Evolutionary conservation across 2,888 invertebrate species (phyloP).

Genomic region (Papilio elwesi): DNA sequence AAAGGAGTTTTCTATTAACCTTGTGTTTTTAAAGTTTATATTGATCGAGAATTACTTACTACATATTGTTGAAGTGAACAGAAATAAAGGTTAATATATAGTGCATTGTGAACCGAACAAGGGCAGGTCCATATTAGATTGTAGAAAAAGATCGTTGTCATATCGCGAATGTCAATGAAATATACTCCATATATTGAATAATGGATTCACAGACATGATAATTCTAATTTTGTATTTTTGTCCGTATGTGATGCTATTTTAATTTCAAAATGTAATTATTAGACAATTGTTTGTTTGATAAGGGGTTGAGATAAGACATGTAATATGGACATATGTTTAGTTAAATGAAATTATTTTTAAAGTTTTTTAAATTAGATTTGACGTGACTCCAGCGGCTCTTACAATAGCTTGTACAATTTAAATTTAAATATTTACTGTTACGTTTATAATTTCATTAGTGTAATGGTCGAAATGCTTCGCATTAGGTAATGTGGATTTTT

Average conservation of each 20-base stretch:
- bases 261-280: too few relatives aligned
- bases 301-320: too few relatives aligned
- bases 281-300: too few relatives aligned
- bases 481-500: slow-evolving; percentile 23
- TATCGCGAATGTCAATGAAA: neutral
- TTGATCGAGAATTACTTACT: slow-evolving; percentile 22
- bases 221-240: neutral
- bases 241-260: neutral
- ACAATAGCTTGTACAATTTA: neutral
- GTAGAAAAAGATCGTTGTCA: slow-evolving; percentile 18
- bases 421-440: slow-evolving; percentile 10
- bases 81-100: slow-evolving; percentile 24
- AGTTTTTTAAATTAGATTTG: neutral
- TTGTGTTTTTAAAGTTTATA: slow-evolving; percentile 22
- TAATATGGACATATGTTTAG: neutral
- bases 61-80: slow-evolving; percentile 5
- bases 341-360: neutral
- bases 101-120: slow-evolving; percentile 26
- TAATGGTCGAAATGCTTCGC: slow-evolving; percentile 20
- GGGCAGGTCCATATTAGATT: slow-evolving; percentile 17
- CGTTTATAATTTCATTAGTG: slow-evolving; percentile 11
- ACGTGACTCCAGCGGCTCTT: neutral
- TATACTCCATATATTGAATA: neutral
- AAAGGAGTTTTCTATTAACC: slow-evolving; percentile 7
- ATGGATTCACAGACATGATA: neutral